Evolutionary conservation across 2,888 invertebrate species (phyloP), one percentile per base, ranked within the genome.

Genomic region (Zhuqinia jingwanae): DNA sequence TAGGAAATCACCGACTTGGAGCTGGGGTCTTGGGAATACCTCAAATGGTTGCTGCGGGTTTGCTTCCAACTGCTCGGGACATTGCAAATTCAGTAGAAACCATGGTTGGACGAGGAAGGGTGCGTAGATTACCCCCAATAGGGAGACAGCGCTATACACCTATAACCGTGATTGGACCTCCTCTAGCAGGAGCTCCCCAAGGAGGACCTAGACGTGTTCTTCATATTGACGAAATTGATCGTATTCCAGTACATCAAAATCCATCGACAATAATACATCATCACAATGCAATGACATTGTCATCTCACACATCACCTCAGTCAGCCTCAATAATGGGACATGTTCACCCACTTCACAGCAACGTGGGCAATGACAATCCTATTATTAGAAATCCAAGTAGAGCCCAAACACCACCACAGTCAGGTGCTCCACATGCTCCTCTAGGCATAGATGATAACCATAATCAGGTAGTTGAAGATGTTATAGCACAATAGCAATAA

Each of bases 31-130:
- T 86, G 3, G 88, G 83, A 20, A 86, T 88, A 10, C 86, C 88
- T 1, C 85, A 85, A 30, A 85, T 88, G 85, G 88, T 88, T 10
- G 88, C 88, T 13, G 85, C 88, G 5, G 88, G 88, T n/a, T 60
- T 88, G 15, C 53, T 88, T 0, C 88, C 88, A 3, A 81, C 88
- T 0, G 88, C 88, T 8, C 20, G 88, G n/a, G 79, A 79, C 11
- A 25, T 88, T 17, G 88, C 86, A 13, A 30, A 70, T 30, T 86
- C 85, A 6, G 75, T 88, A 11, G 85, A 88, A 22, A 25, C 50
- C 1, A 50, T 63, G 65, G 77, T 88, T 0, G 88, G 88, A 5
- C 27, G 58, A 0, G 87, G 87, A 0, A 77, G 82, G 17, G 70
- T 87, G 17, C 87, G 83, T 6, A 22, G 87, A 42, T 45, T 83